Conservation (phyloP, 2,113 vertebrate species). For the Clarias gariepinus region DNA sequence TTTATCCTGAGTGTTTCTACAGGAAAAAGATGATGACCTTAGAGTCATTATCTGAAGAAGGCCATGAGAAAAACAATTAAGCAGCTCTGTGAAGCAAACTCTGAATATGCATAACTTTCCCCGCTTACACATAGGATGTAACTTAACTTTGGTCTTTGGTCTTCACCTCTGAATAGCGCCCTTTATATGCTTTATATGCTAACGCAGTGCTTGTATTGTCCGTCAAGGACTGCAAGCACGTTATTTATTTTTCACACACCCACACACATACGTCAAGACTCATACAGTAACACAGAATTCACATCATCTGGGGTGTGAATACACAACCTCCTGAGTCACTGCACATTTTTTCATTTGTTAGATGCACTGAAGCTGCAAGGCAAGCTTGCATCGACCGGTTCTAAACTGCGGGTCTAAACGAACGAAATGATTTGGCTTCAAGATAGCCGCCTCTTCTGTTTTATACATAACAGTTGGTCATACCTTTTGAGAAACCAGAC, state of each 20-base stretch:
- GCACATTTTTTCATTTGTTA: background rate
- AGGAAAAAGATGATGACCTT: background rate
- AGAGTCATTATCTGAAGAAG: background rate
- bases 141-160: no score
- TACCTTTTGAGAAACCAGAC: background rate
- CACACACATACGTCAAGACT: background rate
- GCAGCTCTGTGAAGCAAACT: background rate
- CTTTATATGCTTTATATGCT: background rate
- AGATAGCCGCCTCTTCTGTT: background rate
- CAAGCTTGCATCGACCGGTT: background rate
- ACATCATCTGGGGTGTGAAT: constrained; percentile 6
- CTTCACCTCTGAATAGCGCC: background rate
- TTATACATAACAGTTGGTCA: background rate
- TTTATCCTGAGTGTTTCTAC: background rate
- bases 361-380: background rate
- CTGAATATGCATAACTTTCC: background rate
- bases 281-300: constrained; percentile 6
- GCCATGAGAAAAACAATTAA: background rate
- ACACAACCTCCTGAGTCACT: background rate
- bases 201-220: background rate
- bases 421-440: background rate
- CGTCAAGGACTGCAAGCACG: background rate
- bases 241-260: background rate
- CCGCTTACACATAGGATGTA: background rate
- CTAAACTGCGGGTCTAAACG: background rate